phyloP scores from a whole-genome alignment of 2,113 vertebrate genomes.

The Heliornis fulica region DNA sequence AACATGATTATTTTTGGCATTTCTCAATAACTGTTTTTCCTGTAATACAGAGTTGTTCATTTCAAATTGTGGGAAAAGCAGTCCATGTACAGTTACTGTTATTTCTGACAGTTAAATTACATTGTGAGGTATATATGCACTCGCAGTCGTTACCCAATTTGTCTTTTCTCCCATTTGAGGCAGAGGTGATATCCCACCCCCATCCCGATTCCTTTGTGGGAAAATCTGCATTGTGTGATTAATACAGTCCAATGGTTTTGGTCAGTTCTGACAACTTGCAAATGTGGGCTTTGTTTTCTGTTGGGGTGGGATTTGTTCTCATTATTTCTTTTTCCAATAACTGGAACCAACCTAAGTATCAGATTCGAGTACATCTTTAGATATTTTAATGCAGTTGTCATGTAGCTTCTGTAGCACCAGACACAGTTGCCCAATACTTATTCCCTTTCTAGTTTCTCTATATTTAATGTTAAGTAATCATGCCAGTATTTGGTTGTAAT shows the following conservation, averaged over 20 bases:
- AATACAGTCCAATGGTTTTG: neutral
- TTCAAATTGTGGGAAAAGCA: neutral
- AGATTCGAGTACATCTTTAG: neutral
- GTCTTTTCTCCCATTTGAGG: neutral
- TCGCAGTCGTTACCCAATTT: neutral
- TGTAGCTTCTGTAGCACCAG: neutral
- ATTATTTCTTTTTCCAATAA: neutral
- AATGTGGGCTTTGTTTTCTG: neutral
- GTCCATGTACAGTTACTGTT: neutral
- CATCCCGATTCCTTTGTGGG: neutral
- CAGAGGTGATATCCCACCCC: neutral
- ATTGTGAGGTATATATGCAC: neutral
- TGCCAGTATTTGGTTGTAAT: neutral
- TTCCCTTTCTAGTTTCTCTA: neutral
- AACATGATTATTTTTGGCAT: slow-evolving; percentile 33
- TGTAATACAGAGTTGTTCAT: neutral
- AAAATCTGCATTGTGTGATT: neutral
- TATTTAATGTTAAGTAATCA: neutral
- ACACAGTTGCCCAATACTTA: neutral
- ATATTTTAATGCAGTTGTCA: neutral
- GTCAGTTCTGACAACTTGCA: neutral
- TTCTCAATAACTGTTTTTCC: neutral
- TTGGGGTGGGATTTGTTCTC: neutral
- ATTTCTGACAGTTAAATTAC: neutral
- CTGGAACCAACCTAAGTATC: neutral